A percentile compares a stretch with the other conserved stretches of the same genome.
phyloP scores from a whole-genome alignment of 2,113 vertebrate species.

The Mobula hypostoma region DNA sequence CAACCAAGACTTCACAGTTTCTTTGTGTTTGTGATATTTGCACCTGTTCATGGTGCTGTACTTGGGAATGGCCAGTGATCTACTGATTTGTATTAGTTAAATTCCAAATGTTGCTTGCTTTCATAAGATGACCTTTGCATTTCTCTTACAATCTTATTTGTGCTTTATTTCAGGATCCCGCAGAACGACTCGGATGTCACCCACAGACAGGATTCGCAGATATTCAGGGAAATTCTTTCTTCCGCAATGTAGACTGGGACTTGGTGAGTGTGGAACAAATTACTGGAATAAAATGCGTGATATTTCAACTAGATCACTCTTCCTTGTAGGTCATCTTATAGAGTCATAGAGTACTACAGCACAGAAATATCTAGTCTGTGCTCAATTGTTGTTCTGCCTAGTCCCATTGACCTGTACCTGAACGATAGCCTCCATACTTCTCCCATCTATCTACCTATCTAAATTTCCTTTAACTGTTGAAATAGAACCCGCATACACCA shows the following conservation, averaged over 20 bases:
- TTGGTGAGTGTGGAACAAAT: conserved; percentile 64
- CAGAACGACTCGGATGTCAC: conserved; percentile 93
- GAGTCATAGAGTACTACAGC: no score
- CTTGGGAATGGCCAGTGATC: neutral
- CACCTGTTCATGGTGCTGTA: no score
- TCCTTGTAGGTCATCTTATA: neutral
- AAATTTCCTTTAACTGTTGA: no score
- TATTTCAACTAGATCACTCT: neutral
- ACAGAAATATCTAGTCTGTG: no score
- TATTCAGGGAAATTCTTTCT: conserved; percentile 93
- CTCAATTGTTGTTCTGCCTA: no score
- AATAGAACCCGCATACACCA: no score
- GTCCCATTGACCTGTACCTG: no score
- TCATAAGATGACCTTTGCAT: neutral
- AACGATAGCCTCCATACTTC: no score
- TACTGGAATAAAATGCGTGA: neutral
- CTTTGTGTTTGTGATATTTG: neutral
- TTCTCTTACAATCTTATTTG: neutral
- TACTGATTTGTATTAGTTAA: neutral
- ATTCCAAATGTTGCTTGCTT: neutral
- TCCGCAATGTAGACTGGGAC: conserved; percentile 95
- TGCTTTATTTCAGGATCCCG: conserved; percentile 71
- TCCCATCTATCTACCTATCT: no score
- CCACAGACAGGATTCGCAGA: conserved; percentile 97
- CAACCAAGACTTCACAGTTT: neutral